Conservation (phyloP, 2,888 invertebrate species). For the Lochmaea crataegi region DNA sequence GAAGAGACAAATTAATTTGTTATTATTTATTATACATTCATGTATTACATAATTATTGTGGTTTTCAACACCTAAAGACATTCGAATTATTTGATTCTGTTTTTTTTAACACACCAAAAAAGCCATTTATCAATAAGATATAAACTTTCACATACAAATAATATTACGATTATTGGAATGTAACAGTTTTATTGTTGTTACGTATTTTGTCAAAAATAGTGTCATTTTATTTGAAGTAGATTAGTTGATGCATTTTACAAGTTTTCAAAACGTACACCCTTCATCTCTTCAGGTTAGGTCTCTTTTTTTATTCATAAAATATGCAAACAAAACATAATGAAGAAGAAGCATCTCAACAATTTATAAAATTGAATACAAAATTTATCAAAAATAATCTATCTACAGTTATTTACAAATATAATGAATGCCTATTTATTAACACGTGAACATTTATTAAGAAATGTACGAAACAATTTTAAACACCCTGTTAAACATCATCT, state of each 20-base stretch:
- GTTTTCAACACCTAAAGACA: slow-evolving; percentile 64
- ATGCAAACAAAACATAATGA: slow-evolving; percentile 36
- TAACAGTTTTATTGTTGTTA: slow-evolving; percentile 56
- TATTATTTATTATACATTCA: slow-evolving; percentile 64
- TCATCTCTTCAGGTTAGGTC: slow-evolving; percentile 28
- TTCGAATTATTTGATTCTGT: slow-evolving; percentile 63
- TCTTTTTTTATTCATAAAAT: slow-evolving; percentile 32
- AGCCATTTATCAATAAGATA: slow-evolving; percentile 55
- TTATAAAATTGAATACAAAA: slow-evolving; percentile 33
- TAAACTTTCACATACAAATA: slow-evolving; percentile 48
- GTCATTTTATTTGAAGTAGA: slow-evolving; percentile 48
- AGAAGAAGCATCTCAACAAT: slow-evolving; percentile 38
- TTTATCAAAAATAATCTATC: slow-evolving; percentile 42
- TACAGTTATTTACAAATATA: slow-evolving; percentile 46
- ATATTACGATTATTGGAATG: slow-evolving; percentile 57
- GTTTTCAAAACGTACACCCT: slow-evolving; percentile 28
- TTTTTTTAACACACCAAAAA: slow-evolving; percentile 63
- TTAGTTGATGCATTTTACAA: slow-evolving; percentile 36
- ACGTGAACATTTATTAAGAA: slow-evolving; percentile 30
- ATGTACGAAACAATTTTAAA: slow-evolving; percentile 32
- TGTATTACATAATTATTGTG: slow-evolving; percentile 66
- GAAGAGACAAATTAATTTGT: slow-evolving; percentile 33
- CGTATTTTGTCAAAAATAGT: slow-evolving; percentile 63
- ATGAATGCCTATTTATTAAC: slow-evolving; percentile 31
- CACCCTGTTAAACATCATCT: slow-evolving; percentile 30